Conservation (phyloP, 2,797 vertebrate species). For the Trichosurus vulpecula region DNA sequence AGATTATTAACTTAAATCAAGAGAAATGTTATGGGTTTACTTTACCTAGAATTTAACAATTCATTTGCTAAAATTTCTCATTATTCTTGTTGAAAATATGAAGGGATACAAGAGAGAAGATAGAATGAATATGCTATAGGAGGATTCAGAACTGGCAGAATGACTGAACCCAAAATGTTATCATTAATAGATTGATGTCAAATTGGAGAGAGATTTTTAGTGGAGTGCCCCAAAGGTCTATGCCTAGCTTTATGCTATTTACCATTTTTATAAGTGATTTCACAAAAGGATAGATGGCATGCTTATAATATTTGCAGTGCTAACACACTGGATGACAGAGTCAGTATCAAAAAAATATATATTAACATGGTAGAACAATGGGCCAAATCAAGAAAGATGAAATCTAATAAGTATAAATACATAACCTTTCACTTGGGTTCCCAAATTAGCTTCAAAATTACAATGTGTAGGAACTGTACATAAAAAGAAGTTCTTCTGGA, state of each 20-base stretch:
- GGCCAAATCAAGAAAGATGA: neutral
- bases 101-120: neutral
- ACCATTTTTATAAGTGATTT: neutral
- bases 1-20: neutral
- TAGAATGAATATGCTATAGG: neutral
- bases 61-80: neutral
- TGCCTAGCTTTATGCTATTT: neutral
- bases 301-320: neutral
- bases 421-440: neutral
- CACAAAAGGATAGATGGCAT: neutral
- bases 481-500: neutral
- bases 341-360: neutral
- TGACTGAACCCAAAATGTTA: neutral
- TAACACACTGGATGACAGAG: neutral
- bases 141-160: neutral
- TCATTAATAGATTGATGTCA: neutral
- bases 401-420: neutral
- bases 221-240: neutral
- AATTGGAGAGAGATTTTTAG: neutral
- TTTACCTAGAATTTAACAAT: neutral
- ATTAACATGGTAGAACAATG: neutral
- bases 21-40: neutral
- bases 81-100: neutral
- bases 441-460: neutral
- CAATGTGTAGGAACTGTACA: neutral